Evolutionary conservation across 1,140 invertebrate genomes (phyloP).

Genomic region (Laupala kohalensis): DNA sequence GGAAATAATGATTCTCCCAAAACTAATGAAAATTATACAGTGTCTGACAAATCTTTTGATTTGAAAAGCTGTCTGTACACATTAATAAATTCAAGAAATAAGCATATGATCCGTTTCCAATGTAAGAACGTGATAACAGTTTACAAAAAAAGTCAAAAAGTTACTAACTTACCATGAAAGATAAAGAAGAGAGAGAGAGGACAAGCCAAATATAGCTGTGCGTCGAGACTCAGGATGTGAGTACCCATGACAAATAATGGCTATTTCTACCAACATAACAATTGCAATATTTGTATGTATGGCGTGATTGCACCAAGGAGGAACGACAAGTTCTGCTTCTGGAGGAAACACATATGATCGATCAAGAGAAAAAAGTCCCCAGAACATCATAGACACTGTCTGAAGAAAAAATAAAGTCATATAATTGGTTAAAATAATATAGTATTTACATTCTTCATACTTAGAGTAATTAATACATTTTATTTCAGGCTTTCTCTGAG

Average conservation of each 20-base stretch:
- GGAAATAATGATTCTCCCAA: no score
- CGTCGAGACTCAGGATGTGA: neutral
- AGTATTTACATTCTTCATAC: neutral
- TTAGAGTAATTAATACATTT: neutral
- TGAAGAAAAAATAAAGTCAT: constrained; percentile 20
- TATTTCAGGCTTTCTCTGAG: neutral
- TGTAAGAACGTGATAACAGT: no score
- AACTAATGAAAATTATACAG: no score
- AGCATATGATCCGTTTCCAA: no score
- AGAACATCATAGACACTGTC: constrained; percentile 54
- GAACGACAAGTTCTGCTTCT: constrained; percentile 42
- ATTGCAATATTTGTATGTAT: constrained; percentile 40
- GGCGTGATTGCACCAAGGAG: constrained; percentile 54
- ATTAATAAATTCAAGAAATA: no score
- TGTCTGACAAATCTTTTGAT: no score
- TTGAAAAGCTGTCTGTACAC: no score
- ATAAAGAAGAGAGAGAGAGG: neutral
- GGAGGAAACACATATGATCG: constrained; percentile 51
- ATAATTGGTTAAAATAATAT: neutral
- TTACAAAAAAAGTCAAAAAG: no score
- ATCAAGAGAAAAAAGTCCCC: constrained; percentile 48
- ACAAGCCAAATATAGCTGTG: neutral
- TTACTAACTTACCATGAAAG: neutral
- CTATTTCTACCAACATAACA: constrained; percentile 30
- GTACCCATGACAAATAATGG: neutral